Evolutionary conservation across 2,113 vertebrate species (phyloP), one percentile per base, ranked within the genome.

Genomic region (Phalacrocorax pelagicus): DNA sequence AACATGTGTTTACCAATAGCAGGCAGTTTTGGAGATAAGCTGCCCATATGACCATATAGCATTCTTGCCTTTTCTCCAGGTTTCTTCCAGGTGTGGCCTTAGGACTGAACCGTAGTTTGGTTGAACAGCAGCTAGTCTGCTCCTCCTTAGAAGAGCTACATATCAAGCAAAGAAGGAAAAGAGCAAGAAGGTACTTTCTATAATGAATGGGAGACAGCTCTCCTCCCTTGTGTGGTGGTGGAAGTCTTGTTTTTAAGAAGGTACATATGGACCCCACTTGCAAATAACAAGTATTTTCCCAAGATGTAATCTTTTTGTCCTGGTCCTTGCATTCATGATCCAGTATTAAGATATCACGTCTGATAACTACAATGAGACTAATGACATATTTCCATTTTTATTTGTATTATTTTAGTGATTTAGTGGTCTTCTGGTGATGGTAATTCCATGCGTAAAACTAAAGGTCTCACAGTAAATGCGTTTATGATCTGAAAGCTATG

Each of bases 81-180:
- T 77, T 54, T 82, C 66, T 92, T 52, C 23, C 85, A 85, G 70
- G 61, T 34, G 24, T 72, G 36, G 23, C 74, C 34, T 49, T 15
- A 29, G 62, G 62, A 29, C 20, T 52, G 71, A 61, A 66, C 57
- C 55, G 38, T 3, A 27, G 36, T 6, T 65, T 38, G 54, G 52
- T 1, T 27, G 17, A 63, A 36, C 34, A 77, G 51, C 54, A n/a
- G 3, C 15, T n/a, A 8, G 12, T 24, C 36, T 36, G 27, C 42
- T 71, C 29, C 44, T 74, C 32, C 73, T 59, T 10, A 8, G 9
- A 51, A 42, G 42, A 10, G 27, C 23, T 59, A 4, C 0, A 0
- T 8, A 8, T 26, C 32, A 36, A 69, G 57, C 49, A 72, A 47
- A 72, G 82, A n/a, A 91, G 40, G n/a, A 66, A 40, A 26, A 0